Evolutionary conservation across 1,140 invertebrate genomes (phyloP), one percentile per base, ranked within the genome.

Genomic region (Aphidius ervi): DNA sequence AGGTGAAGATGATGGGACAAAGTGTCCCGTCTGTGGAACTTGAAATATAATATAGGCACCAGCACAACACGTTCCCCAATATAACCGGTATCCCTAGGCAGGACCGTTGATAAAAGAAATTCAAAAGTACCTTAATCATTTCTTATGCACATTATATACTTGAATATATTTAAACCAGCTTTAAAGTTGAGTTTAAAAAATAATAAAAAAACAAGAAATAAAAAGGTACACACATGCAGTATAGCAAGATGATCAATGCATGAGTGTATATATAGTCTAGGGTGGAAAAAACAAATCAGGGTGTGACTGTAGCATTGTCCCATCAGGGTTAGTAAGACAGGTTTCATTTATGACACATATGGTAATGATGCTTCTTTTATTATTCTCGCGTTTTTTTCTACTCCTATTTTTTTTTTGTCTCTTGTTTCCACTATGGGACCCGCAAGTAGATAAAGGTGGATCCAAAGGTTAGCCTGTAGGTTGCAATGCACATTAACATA

Each of bases 71-170:
- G 23, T 31, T 31, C 23, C 23, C 23, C 49, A 46, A 16, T 5
- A 52, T 66, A 79, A 80, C 78, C 78, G 78, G 78, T 80, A 80
- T 80, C 76, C 71, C 61, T 65, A 60, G 54, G 66, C 71, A 79
- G 78, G 78, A 79, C 76, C 76, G 77, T 79, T 78, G 74, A 57
- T 57, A 63, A 60, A 53, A 66, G 31, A 46, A 56, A 58, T 45
- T 56, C 45, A 39, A 47, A 49, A 31, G 23, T 31, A 31, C 23
- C 23, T 31, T 31, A 31, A 46, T 37, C 10, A 31, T 31, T 31
- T 31, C 23, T 31, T 31, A 31, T 31, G 23, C 23, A 31, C 23
- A 31, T 31, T 3, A 31, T 31, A 31, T 31, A 31, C 23, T 31
- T 31, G 23, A 31, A 31, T 31, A 31, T 31, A 31, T 31, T 31